Evolutionary conservation across 2,797 vertebrate species (phyloP), one percentile per base, ranked within the genome.

Genomic region (Tympanoctomys barrerae): DNA sequence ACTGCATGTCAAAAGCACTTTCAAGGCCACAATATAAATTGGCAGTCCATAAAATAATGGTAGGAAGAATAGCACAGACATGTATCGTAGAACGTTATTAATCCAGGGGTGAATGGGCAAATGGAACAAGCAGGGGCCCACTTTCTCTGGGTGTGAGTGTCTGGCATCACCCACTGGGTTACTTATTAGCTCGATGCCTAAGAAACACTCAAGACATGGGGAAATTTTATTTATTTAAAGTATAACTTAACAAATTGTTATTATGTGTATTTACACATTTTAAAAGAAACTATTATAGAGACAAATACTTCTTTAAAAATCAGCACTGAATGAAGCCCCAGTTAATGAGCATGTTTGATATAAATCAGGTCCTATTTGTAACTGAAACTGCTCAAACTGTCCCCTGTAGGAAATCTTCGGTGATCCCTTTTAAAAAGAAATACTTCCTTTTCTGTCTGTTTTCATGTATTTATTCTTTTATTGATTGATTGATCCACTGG

Each of bases 21-120:
- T 93, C 21, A 61, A 89, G 33, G 71, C 71, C 71, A 89, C 49
- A 94, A 94, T 89, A 77, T 87, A 94, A 89, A 95, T 84, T 64
- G 57, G 31, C 8, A 75, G 31, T 68, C 84, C 12, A 79, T 61
- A 95, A 95, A 93, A 89, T 82, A 94, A 78, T n/a, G 33, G 19
- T 36, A 93, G 59, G 91, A 86, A 84, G 39, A 91, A 71, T 71
- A 87, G 36, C 49, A 90, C 77, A 83, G 86, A 78, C 73, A 75
- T 62, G 42, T 42, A 9, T 68, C 61, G 59, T 24, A 49, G 42
- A 92, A 59, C 5, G 59, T 5, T 81, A 21, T 83, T 61, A 89
- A 94, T n/a, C 71, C 31, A 64, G 24, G 49, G 2, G 33, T 87
- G 75, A 87, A 62, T 59, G 31, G 54, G 24, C 49, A 85, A 84